Conservation (phyloP, 2,888 invertebrate species). For the Sericinus montela region DNA sequence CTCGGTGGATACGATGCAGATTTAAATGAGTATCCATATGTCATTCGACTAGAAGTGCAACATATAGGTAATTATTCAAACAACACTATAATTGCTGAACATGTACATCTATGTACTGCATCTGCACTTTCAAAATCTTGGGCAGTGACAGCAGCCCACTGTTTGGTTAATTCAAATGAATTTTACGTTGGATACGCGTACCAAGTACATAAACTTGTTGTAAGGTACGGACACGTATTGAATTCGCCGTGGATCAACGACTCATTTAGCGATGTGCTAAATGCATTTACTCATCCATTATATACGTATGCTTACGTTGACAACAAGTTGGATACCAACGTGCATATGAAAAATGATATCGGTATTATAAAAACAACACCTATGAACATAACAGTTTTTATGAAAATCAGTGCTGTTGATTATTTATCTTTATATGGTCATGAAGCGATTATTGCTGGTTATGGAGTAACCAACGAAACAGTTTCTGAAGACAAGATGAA, state of each 20-base stretch:
- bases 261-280: slow-evolving; percentile 7
- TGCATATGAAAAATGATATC: not conserved
- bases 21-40: not conserved
- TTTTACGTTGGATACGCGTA: not conserved
- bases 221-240: slow-evolving; percentile 1
- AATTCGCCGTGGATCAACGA: not conserved
- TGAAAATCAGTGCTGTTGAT: slow-evolving; percentile 9
- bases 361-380: slow-evolving; percentile 7
- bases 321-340: no score
- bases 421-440: slow-evolving; percentile 5
- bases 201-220: not conserved
- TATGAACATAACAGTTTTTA: slow-evolving; percentile 1
- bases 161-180: not conserved
- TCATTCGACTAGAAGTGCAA: not conserved
- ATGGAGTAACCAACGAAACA: not conserved
- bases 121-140: not conserved
- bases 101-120: not conserved
- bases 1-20: slow-evolving; percentile 1
- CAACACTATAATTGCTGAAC: not conserved
- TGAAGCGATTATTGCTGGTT: slow-evolving; percentile 6
- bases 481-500: not conserved
- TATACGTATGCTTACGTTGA: not conserved
- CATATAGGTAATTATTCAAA: not conserved
- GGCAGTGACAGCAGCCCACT: slow-evolving; percentile 3
- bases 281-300: not conserved